Conservation (phyloP, 1,140 invertebrate genomes). For the Micrasema minimum region DNA sequence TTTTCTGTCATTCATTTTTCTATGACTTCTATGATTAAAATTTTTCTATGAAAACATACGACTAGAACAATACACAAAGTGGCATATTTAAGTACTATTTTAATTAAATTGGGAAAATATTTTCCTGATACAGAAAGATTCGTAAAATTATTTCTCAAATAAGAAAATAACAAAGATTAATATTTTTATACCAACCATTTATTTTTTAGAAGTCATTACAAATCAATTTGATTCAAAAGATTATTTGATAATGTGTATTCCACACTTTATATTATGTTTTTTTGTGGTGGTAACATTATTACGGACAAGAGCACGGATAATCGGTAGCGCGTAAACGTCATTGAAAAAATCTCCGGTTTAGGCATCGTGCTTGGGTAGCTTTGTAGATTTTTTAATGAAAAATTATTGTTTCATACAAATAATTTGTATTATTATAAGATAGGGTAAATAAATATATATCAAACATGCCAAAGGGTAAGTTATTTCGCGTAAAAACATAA, state of each 20-base stretch:
- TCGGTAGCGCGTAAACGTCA: conserved; percentile 41
- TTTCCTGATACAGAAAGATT: too few relatives aligned
- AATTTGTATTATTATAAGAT: conserved; percentile 32
- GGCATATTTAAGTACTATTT: too few relatives aligned
- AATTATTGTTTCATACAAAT: conserved; percentile 37
- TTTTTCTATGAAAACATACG: too few relatives aligned
- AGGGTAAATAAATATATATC: conserved; percentile 19
- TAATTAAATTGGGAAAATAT: too few relatives aligned
- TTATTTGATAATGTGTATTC: too few relatives aligned
- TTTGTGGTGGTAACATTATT: conserved; percentile 24
- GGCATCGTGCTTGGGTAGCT: conserved; percentile 35
- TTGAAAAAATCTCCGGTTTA: conserved; percentile 41
- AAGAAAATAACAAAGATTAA: background rate
- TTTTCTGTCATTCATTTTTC: too few relatives aligned
- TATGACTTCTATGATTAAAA: too few relatives aligned
- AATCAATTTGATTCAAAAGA: too few relatives aligned
- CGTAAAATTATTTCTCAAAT: background rate
- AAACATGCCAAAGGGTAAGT: conserved; percentile 45
- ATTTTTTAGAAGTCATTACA: too few relatives aligned
- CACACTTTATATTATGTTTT: too few relatives aligned
- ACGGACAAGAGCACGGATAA: background rate
- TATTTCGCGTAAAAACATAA: background rate
- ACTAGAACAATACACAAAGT: too few relatives aligned
- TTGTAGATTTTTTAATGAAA: conserved; percentile 32
- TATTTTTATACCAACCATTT: too few relatives aligned